A percentile compares a stretch with the other conserved stretches of the same genome.
Evolutionary conservation across 1,140 invertebrate genomes (phyloP).

Genomic region (Zaprionus ghesquierei): DNA sequence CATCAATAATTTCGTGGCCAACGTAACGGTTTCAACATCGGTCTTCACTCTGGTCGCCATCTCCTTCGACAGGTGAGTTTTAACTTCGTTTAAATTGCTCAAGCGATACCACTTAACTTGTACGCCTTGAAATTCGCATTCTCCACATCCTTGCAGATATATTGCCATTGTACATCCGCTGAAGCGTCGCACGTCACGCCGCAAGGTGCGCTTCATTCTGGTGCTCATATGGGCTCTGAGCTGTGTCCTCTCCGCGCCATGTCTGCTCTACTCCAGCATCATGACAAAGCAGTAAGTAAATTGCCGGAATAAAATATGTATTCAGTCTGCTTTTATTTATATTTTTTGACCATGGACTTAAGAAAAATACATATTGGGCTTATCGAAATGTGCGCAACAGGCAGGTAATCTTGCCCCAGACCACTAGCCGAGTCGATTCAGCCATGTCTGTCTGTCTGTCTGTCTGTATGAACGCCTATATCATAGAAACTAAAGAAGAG

Average conservation of each 20-base stretch:
- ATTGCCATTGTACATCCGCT: constrained; percentile 95
- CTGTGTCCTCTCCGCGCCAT: constrained; percentile 90
- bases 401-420: too few relatives aligned
- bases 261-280: constrained; percentile 91
- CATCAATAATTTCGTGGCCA: constrained; percentile 94
- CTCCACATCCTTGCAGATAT: constrained; percentile 86
- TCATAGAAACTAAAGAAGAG: too few relatives aligned
- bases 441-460: too few relatives aligned
- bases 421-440: too few relatives aligned
- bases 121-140: neutral
- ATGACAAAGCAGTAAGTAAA: constrained; percentile 87
- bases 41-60: constrained; percentile 95
- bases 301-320: constrained; percentile 24
- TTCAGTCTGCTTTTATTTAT: neutral
- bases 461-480: too few relatives aligned
- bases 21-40: constrained; percentile 93
- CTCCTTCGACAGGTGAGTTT: constrained; percentile 90
- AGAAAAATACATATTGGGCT: too few relatives aligned
- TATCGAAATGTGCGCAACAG: too few relatives aligned
- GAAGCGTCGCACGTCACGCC: constrained; percentile 91
- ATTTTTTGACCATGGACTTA: too few relatives aligned
- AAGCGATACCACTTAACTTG: neutral
- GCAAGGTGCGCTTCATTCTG: constrained; percentile 89
- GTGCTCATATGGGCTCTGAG: constrained; percentile 92
- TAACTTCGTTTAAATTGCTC: neutral